Evolutionary conservation across 2,113 vertebrate species (phyloP).

Genomic region (Hippocampus guttulatus): DNA sequence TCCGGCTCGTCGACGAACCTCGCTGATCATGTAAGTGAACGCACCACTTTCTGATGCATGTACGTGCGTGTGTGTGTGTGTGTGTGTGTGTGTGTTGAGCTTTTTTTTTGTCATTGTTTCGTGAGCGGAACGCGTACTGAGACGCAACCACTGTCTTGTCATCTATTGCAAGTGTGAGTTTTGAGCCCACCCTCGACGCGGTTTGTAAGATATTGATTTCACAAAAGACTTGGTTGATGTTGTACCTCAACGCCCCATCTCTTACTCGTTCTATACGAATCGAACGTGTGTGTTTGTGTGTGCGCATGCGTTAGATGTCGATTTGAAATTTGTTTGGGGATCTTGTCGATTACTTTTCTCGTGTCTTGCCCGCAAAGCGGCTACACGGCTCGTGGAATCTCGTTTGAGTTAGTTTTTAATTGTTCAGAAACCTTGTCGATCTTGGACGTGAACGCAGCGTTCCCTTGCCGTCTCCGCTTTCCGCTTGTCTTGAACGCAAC

Average conservation of each 20-base stretch:
- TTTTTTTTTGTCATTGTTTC: neutral
- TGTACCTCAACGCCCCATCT: slow-evolving; percentile 78
- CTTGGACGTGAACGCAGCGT: slow-evolving; percentile 82
- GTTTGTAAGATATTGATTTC: neutral
- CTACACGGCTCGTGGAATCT: neutral
- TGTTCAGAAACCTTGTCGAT: slow-evolving; percentile 79
- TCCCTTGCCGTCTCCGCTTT: no score
- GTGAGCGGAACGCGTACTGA: no score
- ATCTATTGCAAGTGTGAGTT: neutral
- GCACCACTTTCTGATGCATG: neutral
- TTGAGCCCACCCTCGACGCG: neutral
- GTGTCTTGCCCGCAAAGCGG: neutral
- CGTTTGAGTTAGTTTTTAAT: neutral
- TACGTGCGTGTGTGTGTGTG: neutral
- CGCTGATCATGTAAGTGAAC: slow-evolving; percentile 94
- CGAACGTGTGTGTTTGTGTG: no score
- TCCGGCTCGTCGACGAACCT: slow-evolving; percentile 99
- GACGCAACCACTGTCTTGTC: no score
- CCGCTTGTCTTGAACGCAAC: neutral
- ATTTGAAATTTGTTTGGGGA: neutral
- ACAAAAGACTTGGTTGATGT: slow-evolving; percentile 84
- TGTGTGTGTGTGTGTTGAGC: neutral
- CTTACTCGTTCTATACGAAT: slow-evolving; percentile 9
- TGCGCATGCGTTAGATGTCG: neutral
- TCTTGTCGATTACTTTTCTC: neutral